phyloP scores from a whole-genome alignment of 2,888 invertebrate genomes.

The Tiliacea aurago region DNA sequence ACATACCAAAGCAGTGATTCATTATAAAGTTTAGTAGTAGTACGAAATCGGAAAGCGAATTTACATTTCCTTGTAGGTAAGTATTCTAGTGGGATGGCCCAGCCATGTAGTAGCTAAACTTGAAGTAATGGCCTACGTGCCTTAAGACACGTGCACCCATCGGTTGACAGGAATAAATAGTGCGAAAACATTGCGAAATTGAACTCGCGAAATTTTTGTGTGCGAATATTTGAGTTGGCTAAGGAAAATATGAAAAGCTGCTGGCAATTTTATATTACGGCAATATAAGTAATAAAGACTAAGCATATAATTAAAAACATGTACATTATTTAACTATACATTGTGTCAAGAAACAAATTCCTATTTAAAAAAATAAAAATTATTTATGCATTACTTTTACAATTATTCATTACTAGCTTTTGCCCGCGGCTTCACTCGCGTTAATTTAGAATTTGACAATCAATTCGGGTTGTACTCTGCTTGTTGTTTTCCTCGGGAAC shows the following conservation, averaged over 20 bases:
- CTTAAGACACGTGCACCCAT: constrained; percentile 61
- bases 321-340: no score
- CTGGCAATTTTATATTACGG: not conserved
- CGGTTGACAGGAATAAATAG: constrained; percentile 61
- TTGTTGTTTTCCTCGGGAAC: no score
- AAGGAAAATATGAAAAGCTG: not conserved
- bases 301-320: no score
- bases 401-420: no score
- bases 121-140: constrained; percentile 67
- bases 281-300: not conserved
- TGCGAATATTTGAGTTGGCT: not conserved
- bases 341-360: no score
- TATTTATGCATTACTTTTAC: no score
- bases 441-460: no score
- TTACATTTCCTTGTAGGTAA: constrained; percentile 59
- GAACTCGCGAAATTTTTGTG: constrained; percentile 53
- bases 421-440: no score
- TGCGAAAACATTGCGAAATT: constrained; percentile 61
- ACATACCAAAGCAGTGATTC: constrained; percentile 28
- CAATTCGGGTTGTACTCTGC: no score
- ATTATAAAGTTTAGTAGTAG: constrained; percentile 51
- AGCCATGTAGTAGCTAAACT: constrained; percentile 56
- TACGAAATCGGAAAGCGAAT: constrained; percentile 56
- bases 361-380: no score
- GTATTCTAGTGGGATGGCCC: constrained; percentile 56